Evolutionary conservation across 2,888 invertebrate genomes (phyloP).

Genomic region (Eilema sororculum): DNA sequence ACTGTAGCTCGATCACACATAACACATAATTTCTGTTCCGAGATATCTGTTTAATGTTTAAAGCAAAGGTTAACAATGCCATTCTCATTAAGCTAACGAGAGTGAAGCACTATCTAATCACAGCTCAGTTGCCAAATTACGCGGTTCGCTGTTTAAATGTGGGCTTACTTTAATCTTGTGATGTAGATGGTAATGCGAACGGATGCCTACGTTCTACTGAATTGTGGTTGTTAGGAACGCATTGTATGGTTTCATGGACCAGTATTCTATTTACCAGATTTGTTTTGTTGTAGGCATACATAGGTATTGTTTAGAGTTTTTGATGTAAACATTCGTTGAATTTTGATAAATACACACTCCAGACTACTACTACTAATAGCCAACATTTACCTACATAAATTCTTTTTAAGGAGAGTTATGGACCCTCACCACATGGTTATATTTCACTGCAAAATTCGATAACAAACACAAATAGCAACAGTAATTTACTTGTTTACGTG

Average conservation of each 20-base stretch:
- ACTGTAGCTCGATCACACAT: constrained; percentile 35
- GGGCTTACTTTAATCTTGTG: constrained; percentile 80
- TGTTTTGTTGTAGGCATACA: neutral
- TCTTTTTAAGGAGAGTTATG: too few species aligned
- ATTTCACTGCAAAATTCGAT: neutral
- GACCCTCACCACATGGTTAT: neutral
- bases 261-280: constrained; percentile 23
- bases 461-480: constrained; percentile 11
- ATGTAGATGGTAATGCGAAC: constrained; percentile 65
- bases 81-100: constrained; percentile 83
- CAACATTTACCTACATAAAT: too few species aligned
- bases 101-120: constrained; percentile 84
- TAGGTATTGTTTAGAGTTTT: neutral
- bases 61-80: constrained; percentile 78
- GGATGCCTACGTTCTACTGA: constrained; percentile 52
- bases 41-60: constrained; percentile 66
- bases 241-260: constrained; percentile 27
- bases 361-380: too few species aligned
- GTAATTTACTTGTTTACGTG: constrained; percentile 44
- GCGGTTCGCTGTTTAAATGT: constrained; percentile 81
- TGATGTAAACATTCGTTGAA: too few species aligned
- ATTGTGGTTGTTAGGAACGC: constrained; percentile 44
- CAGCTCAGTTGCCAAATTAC: constrained; percentile 85
- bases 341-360: too few species aligned
- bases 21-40: constrained; percentile 48